Conservation (phyloP, 1,140 invertebrate genomes). For the Orussus abietinus region DNA sequence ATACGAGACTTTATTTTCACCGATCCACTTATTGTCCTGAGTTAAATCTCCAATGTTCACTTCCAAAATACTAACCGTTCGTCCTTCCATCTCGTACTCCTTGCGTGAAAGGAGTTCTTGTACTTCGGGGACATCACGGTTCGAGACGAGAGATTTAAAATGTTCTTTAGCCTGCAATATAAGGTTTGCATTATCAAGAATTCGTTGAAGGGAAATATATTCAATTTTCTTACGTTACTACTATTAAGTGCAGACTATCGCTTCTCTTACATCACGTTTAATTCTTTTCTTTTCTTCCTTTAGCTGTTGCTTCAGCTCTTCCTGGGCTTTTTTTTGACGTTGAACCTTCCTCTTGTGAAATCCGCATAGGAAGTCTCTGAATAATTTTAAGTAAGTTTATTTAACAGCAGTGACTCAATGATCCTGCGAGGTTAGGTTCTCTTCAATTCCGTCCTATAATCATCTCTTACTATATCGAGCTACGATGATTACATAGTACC, state of each 20-base stretch:
- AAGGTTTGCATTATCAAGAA: conserved; percentile 5
- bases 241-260: not conserved
- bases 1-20: conserved; percentile 59
- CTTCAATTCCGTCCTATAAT: too few species aligned
- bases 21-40: conserved; percentile 65
- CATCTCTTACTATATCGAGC: conserved; percentile 1
- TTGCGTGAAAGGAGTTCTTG: conserved; percentile 61
- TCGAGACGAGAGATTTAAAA: conserved; percentile 62
- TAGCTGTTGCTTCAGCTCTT: conserved; percentile 63
- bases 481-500: conserved; percentile 40
- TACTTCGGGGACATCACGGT: conserved; percentile 62
- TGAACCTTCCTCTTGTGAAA: conserved; percentile 74
- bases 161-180: conserved; percentile 58
- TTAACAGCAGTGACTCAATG: too few species aligned
- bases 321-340: conserved; percentile 66
- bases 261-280: conserved; percentile 61
- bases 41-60: conserved; percentile 63
- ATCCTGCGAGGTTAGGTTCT: too few species aligned
- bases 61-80: conserved; percentile 71
- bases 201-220: conserved; percentile 6
- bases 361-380: conserved; percentile 69
- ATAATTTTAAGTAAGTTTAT: conserved; percentile 11
- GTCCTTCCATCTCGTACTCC: conserved; percentile 69
- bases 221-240: conserved; percentile 8
- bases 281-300: conserved; percentile 73